Base-by-base conservation (phyloP, 1,140 invertebrate genomes). In the Hormaphis cornu region DNA sequence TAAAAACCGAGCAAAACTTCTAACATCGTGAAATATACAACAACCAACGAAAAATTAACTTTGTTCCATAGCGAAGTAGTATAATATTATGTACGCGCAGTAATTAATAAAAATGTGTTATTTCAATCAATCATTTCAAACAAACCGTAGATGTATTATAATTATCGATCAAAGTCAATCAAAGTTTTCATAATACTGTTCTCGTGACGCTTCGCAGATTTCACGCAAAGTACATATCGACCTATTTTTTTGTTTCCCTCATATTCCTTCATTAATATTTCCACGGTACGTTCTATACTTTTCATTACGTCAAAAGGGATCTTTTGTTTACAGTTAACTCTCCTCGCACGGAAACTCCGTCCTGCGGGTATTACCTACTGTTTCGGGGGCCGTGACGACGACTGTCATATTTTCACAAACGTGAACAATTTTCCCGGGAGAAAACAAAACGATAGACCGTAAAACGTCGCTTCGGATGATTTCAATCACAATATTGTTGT, bases 361-460 rank as follows among this genome's bases (percentile, higher is more conserved):
- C 33, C 33, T 8, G 12, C 1, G 35, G 35, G 54, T 37, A n/a
- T n/a, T n/a, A n/a, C n/a, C n/a, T 58, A 8, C 20, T 56, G 16
- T 56, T 56, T 58, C n/a, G n/a, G n/a, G n/a, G n/a, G 12, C 40
- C 33, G 22, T 22, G 22, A 46, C 26, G 10, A 33, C 12, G 3
- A 30, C 18, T n/a, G 28, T 54, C 18, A 28, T 46, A 7, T 40
- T 40, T 30, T 18, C n/a, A 20, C 16, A 22, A 28, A 46, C 24
- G n/a, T 26, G 35, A 59, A 42, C 24, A 46, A n/a, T n/a, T 46
- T 46, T 30, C 26, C 24, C 40, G 3, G 3, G 20, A 28, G 24
- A 20, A 63, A 63, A 44, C 40, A 42, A 46, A 63, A 63, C 58
- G 26, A 63, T 46, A 61, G 12, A 61, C 44, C 30, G 24, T 44